Percentiles rank a stretch among this genome's conserved stretches.
phyloP scores from a whole-genome alignment of 1,140 invertebrate genomes.

The Aphis craccivora region DNA sequence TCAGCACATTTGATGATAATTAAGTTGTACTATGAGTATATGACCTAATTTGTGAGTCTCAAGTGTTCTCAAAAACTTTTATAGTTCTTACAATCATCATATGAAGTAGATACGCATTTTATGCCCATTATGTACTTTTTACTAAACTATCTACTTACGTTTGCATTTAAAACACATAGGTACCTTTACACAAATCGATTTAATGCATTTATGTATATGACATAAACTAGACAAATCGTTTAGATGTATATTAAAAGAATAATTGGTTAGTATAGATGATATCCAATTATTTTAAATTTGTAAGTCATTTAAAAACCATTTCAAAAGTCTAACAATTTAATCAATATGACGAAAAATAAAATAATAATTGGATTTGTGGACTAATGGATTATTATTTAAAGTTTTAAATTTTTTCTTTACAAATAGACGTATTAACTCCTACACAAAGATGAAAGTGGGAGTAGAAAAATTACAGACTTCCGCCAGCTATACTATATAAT shows the following conservation, averaged over 20 bases:
- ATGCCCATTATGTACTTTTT: neutral
- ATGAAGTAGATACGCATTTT: neutral
- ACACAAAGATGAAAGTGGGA: neutral
- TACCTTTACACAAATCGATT: neutral
- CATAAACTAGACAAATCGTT: neutral
- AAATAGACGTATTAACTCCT: neutral
- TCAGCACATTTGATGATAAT: neutral
- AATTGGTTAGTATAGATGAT: neutral
- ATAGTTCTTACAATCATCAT: neutral
- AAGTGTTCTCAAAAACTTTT: neutral
- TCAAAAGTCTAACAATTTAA: neutral
- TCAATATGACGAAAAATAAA: neutral
- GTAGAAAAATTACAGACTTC: neutral
- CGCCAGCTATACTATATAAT: neutral
- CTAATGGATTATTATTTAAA: conserved; percentile 11
- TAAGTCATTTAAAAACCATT: conserved; percentile 1
- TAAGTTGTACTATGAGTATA: neutral
- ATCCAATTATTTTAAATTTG: neutral
- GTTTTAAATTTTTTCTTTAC: neutral
- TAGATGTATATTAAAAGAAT: neutral
- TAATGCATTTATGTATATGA: neutral
- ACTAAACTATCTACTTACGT: neutral
- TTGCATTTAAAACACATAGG: neutral
- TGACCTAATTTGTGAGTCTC: neutral
- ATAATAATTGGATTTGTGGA: neutral